phyloP scores from a whole-genome alignment of 2,113 vertebrate species.

The Naja naja region DNA sequence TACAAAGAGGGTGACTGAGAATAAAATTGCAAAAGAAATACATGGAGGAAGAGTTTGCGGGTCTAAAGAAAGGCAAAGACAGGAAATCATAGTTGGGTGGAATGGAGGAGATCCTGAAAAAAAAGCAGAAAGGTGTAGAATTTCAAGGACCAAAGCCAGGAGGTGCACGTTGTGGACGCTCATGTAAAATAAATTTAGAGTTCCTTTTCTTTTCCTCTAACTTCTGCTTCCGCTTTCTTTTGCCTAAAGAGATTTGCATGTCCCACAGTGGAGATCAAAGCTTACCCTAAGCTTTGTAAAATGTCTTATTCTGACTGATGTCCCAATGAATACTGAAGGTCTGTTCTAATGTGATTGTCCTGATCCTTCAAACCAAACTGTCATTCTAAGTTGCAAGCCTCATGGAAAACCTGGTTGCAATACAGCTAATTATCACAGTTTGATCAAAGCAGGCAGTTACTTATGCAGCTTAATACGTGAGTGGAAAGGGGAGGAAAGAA shows the following conservation, averaged over 20 bases:
- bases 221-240: not conserved
- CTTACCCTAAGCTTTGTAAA: conserved; percentile 38
- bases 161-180: not conserved
- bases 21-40: not conserved
- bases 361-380: not conserved
- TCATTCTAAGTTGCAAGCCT: not conserved
- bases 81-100: not conserved
- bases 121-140: not conserved
- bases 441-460: not conserved
- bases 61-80: not conserved
- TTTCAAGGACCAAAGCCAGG: not conserved
- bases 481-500: no score
- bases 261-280: not conserved
- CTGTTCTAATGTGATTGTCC: not conserved
- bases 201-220: not conserved
- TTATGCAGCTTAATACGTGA: not conserved
- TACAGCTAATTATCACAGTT: not conserved
- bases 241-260: not conserved
- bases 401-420: not conserved
- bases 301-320: conserved; percentile 13
- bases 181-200: not conserved
- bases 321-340: conserved; percentile 13
- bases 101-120: not conserved
- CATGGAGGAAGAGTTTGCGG: not conserved
- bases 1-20: not conserved